Conservation (phyloP, 2,888 invertebrate genomes). For the Spisula solida region DNA sequence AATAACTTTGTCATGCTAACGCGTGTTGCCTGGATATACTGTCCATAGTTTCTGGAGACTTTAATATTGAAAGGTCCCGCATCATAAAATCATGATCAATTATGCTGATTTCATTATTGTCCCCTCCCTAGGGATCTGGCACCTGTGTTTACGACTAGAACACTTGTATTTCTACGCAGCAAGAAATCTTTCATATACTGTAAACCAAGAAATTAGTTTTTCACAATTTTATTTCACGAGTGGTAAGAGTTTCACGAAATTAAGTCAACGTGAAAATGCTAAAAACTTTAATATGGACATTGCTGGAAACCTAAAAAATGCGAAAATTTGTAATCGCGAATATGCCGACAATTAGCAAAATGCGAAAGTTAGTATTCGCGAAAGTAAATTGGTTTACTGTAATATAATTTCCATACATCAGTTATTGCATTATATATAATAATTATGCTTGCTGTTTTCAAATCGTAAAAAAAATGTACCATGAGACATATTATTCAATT, state of each 20-base stretch:
- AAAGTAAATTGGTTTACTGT: too few relatives aligned
- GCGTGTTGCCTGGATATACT: neutral
- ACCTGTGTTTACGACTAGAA: neutral
- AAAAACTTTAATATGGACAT: too few relatives aligned
- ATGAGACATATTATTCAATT: too few relatives aligned
- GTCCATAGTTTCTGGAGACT: neutral
- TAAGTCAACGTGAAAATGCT: too few relatives aligned
- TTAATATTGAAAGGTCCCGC: neutral
- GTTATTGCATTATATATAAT: neutral
- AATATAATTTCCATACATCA: neutral
- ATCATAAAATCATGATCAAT: conserved; percentile 11
- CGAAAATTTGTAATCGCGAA: too few relatives aligned
- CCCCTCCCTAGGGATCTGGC: neutral
- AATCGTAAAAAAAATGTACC: too few relatives aligned
- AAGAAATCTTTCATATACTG: neutral
- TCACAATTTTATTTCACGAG: too few relatives aligned
- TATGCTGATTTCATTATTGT: conserved; percentile 20
- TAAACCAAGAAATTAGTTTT: too few relatives aligned
- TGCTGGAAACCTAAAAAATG: too few relatives aligned
- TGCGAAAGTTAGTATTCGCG: too few relatives aligned
- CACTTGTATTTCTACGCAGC: neutral
- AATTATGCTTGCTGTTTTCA: neutral
- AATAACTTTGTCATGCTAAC: conserved; percentile 2
- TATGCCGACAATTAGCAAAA: too few relatives aligned
- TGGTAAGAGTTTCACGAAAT: too few relatives aligned